phyloP scores from a whole-genome alignment of 23 tunicate genomes.

The Corella eumyota region DNA sequence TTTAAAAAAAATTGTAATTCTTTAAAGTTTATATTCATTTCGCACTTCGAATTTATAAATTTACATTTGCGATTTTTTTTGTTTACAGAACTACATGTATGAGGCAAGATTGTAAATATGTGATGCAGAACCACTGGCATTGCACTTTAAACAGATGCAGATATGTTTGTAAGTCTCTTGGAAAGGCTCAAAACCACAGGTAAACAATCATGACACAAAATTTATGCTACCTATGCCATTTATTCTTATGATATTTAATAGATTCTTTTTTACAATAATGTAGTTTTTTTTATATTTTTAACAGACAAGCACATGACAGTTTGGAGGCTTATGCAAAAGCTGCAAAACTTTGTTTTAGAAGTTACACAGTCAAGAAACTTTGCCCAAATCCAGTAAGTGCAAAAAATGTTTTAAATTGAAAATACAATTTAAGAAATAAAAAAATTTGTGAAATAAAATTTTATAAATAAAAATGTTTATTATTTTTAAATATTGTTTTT shows the following conservation, averaged over 20 bases:
- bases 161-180: constrained; percentile 81
- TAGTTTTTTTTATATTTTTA: too few species aligned
- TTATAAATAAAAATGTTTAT: neutral
- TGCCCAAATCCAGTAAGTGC: constrained; percentile 78
- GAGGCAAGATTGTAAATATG: constrained; percentile 57
- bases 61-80: too few species aligned
- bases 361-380: constrained; percentile 61
- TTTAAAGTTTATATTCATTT: too few species aligned
- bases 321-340: constrained; percentile 66
- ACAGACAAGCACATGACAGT: constrained; percentile 65
- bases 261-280: too few species aligned
- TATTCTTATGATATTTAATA: neutral
- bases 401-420: neutral
- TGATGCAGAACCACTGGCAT: constrained; percentile 81
- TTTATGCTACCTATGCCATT: neutral
- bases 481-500: neutral
- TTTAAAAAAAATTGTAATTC: too few species aligned
- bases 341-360: constrained; percentile 59
- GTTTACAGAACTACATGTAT: constrained; percentile 37
- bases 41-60: too few species aligned
- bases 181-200: constrained; percentile 72
- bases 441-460: neutral
- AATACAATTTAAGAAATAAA: neutral
- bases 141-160: constrained; percentile 75
- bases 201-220: neutral